Evolutionary conservation across 2,113 vertebrate genomes (phyloP).

Genomic region (Menura novaehollandiae): DNA sequence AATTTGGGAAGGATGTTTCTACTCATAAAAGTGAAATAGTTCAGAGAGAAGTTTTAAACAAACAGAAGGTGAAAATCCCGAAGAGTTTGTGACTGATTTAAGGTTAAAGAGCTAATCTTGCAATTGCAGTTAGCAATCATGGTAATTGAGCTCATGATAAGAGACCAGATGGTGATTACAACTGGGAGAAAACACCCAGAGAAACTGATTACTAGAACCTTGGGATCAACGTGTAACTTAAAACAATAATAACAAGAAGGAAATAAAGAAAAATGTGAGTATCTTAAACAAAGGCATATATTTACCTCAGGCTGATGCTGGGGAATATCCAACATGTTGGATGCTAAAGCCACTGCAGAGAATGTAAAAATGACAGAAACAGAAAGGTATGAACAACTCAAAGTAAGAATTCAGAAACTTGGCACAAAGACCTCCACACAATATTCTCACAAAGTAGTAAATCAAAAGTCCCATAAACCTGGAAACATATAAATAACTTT

Average conservation of each 20-base stretch:
- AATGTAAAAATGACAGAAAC: neutral
- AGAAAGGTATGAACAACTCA: neutral
- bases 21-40: conserved; percentile 4
- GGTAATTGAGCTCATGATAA: neutral
- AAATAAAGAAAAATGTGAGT: neutral
- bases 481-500: neutral
- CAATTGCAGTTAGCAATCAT: conserved; percentile 12
- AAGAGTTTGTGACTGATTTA: conserved; percentile 15
- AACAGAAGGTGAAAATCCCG: conserved; percentile 11
- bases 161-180: conserved; percentile 28
- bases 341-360: neutral
- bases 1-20: neutral
- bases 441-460: neutral
- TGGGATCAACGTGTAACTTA: neutral
- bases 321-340: neutral
- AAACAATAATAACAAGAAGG: neutral
- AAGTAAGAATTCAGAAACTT: neutral
- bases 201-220: neutral
- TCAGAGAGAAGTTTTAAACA: conserved; percentile 28
- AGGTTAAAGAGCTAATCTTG: conserved; percentile 21
- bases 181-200: neutral
- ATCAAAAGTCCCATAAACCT: neutral
- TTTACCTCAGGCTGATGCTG: neutral
- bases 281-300: neutral
- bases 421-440: neutral